Evolutionary conservation across 1,140 invertebrate genomes (phyloP).

Genomic region (Pogonognathellus flavescens): DNA sequence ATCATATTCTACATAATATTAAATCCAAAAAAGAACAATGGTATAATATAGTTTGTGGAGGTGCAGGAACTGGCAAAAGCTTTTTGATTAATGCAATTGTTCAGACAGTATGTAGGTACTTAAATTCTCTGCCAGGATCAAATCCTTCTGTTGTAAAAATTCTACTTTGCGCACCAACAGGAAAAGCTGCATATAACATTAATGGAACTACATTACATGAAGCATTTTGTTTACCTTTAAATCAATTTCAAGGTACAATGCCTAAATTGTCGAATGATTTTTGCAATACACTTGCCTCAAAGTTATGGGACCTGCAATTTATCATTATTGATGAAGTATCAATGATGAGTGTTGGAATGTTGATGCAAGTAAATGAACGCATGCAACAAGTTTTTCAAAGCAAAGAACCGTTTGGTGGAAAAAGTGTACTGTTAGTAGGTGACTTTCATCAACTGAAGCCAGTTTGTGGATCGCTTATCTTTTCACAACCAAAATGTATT

Average conservation of each 20-base stretch:
- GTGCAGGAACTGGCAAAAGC: conserved; percentile 60
- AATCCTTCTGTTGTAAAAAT: conserved; percentile 55
- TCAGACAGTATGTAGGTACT: neutral
- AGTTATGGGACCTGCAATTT: conserved; percentile 63
- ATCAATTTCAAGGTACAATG: conserved; percentile 49
- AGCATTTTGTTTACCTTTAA: conserved; percentile 68
- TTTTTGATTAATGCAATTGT: conserved; percentile 46
- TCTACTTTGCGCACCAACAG: conserved; percentile 68
- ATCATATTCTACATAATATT: conserved; percentile 2
- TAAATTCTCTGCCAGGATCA: neutral
- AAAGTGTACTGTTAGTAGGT: conserved; percentile 65
- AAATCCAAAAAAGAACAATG: neutral
- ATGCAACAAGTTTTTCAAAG: conserved; percentile 68
- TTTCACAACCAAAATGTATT: neutral
- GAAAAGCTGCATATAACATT: conserved; percentile 69
- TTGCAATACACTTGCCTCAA: neutral
- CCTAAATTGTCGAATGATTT: neutral
- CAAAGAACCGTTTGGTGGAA: conserved; percentile 65
- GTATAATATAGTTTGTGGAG: conserved; percentile 47
- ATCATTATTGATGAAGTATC: conserved; percentile 71
- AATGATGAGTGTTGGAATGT: conserved; percentile 68
- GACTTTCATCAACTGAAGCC: conserved; percentile 67
- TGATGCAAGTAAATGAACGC: conserved; percentile 67
- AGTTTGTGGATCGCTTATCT: conserved; percentile 30
- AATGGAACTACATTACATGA: conserved; percentile 53